A percentile compares a stretch with the other conserved stretches of the same genome.
phyloP scores from a whole-genome alignment of 1,140 invertebrate genomes.

The Sminthurides bifidus region DNA sequence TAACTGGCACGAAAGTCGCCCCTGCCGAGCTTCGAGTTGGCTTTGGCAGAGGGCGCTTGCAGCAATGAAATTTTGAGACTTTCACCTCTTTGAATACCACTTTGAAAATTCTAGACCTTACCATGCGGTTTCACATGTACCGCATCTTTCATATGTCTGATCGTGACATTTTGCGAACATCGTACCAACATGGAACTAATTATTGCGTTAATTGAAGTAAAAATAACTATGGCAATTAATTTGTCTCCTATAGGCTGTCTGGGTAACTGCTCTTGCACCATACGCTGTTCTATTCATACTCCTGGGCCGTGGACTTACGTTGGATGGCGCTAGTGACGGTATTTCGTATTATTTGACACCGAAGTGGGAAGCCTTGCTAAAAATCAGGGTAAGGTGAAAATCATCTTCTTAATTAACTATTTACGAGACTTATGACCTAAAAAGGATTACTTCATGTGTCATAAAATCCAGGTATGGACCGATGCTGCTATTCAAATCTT shows the following conservation, averaged over 20 bases:
- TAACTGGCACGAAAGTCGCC: no score
- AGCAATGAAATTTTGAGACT: no score
- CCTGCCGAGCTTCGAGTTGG: no score
- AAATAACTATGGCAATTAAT: no score
- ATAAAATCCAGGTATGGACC: constrained; percentile 71
- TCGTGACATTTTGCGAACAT: background rate
- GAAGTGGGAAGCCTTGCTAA: constrained; percentile 74
- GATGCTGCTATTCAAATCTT: constrained; percentile 96
- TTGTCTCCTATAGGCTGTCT: constrained; percentile 71
- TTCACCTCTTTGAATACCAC: background rate
- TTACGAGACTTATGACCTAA: background rate
- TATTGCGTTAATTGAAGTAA: no score
- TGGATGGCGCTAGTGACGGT: constrained; percentile 78
- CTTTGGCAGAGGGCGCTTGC: no score
- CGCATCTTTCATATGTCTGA: background rate
- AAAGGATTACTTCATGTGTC: constrained; percentile 18
- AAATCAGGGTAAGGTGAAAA: constrained; percentile 51
- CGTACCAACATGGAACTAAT: no score
- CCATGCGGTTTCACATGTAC: background rate
- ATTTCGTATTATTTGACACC: constrained; percentile 89
- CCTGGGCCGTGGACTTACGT: constrained; percentile 71
- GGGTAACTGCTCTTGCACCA: constrained; percentile 88
- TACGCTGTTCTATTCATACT: constrained; percentile 84
- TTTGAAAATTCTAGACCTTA: background rate
- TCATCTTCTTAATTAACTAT: background rate